Conservation (phyloP, 2,113 vertebrate species). For the Mustelus asterias region DNA sequence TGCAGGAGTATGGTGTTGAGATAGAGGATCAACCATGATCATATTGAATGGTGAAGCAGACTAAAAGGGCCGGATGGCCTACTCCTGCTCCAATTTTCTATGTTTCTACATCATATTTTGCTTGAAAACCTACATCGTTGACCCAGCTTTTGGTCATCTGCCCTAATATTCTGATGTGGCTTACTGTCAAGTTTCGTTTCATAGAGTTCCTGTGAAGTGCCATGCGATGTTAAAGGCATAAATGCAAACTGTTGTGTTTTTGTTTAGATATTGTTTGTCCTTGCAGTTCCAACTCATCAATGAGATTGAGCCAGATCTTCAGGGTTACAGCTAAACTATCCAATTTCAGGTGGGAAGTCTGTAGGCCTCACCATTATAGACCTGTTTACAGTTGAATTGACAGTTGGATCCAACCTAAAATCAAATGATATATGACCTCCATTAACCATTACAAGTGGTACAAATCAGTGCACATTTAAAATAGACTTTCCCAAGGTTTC, state of each 20-base stretch:
- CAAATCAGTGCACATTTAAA: background rate
- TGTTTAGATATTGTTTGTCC: background rate
- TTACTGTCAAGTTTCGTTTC: background rate
- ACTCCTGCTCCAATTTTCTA: no score
- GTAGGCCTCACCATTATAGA: background rate
- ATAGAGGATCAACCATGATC: no score
- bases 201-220: background rate
- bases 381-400: background rate
- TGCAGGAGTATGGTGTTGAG: no score
- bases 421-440: background rate
- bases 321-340: background rate
- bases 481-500: background rate
- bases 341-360: background rate
- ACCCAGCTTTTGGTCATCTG: background rate
- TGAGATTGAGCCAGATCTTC: background rate
- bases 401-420: background rate
- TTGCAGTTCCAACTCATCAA: background rate
- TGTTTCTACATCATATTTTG: background rate
- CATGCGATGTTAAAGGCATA: background rate
- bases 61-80: no score
- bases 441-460: background rate
- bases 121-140: background rate
- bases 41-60: no score
- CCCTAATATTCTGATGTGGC: background rate
- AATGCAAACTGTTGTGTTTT: background rate